Percentiles rank a stretch among this genome's conserved stretches.
phyloP scores from a whole-genome alignment of 2,888 invertebrate genomes.

The Epirrhoe tristata region DNA sequence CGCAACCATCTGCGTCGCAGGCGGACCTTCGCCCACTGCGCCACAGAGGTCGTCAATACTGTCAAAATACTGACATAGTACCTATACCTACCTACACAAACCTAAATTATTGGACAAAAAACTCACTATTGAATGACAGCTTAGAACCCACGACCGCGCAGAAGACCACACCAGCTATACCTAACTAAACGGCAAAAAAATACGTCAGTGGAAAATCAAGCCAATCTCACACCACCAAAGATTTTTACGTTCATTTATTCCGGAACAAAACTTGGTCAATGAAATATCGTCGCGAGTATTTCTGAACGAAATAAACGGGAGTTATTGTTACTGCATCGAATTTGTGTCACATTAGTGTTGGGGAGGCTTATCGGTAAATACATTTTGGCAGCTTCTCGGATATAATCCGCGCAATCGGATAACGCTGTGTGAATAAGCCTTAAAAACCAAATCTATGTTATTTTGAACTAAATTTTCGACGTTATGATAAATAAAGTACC shows the following conservation, averaged over 20 bases:
- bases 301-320: conserved; percentile 6
- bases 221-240: neutral
- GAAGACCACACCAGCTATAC: too few relatives aligned
- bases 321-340: conserved; percentile 16
- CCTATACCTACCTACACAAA: too few relatives aligned
- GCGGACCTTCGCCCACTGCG: too few relatives aligned
- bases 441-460: neutral
- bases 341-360: conserved; percentile 32
- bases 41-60: too few relatives aligned
- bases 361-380: conserved; percentile 25
- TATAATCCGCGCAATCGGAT: conserved; percentile 3
- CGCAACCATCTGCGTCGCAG: too few relatives aligned
- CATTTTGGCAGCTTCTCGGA: conserved; percentile 16
- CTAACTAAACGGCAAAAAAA: too few relatives aligned
- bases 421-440: neutral
- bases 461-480: neutral
- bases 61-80: too few relatives aligned
- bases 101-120: too few relatives aligned
- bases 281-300: conserved; percentile 26
- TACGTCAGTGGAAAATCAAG: neutral
- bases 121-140: too few relatives aligned
- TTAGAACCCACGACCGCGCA: too few relatives aligned
- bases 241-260: conserved; percentile 1
- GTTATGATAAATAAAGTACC: neutral
- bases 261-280: conserved; percentile 9